These are phyloP conservation scores for Poicephalus meyeri DNA, from an alignment of 2,113 vertebrate species.

Conservation along the genomic window DNA sequence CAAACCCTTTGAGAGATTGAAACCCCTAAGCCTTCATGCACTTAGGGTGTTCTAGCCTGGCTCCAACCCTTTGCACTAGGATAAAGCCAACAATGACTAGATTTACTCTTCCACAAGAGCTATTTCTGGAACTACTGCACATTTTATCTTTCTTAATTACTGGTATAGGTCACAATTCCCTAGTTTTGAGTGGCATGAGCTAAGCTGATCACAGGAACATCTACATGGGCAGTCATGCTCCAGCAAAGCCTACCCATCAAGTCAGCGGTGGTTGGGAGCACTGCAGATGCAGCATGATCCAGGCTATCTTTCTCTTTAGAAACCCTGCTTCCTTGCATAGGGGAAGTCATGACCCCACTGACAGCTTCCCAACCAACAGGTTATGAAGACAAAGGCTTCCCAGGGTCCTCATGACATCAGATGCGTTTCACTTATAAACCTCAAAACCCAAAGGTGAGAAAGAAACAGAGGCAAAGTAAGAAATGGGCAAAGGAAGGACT, in stretches of 20 bases:
- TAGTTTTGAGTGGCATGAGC: background rate
- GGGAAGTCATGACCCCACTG: background rate
- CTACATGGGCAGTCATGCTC: background rate
- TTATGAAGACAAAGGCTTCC: background rate
- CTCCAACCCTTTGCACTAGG: background rate
- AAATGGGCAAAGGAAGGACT: background rate
- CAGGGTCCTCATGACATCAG: background rate
- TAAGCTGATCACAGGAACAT: background rate
- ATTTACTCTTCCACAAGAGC: background rate
- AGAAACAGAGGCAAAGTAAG: background rate
- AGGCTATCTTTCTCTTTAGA: background rate
- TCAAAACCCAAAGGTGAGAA: background rate
- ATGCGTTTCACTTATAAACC: background rate
- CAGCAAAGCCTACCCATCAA: background rate
- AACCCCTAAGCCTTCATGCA: background rate
- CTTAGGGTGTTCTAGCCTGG: background rate
- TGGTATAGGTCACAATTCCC: background rate
- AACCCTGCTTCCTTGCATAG: background rate
- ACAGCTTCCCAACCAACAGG: background rate
- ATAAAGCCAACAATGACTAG: background rate
- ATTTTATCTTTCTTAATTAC: background rate
- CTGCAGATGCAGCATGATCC: rapidly evolving
- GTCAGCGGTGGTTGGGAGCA: rapidly evolving
- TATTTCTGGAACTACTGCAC: background rate
- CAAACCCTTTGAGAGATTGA: background rate